Base-by-base conservation (phyloP, 2,888 invertebrate species). In the Brachyptera putata region DNA sequence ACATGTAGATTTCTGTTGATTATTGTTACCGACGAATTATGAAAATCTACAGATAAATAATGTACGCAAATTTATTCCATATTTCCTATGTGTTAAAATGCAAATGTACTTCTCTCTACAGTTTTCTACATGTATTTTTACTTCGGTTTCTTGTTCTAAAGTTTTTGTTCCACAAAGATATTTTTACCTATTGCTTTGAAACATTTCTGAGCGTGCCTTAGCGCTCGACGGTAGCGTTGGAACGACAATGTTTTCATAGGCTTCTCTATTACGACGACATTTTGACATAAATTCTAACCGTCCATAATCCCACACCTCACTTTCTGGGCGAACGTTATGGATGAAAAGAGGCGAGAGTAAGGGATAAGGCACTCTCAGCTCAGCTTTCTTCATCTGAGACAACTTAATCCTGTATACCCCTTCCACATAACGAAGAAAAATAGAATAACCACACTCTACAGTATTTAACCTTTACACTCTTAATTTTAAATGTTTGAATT, bases 181-280 rank as follows among this genome's bases (percentile, higher is more conserved):
- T 46, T 46, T 46, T 46, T 46, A 46, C 46, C 24, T 21, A 24
- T 24, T 5, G 21, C 46, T 46, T 24, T 21, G 41, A 21, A 18
- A 21, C 21, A 5, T 30, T 30, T 30, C 5, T 30, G n/a, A n/a
- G n/a, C n/a, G n/a, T n/a, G n/a, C 24, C 24, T 46, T 46, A 11
- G 5, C 30, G 11, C 46, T 22, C 46, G 13, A 4, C 46, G 46
- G 46, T 21, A 21, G 21, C 41, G 41, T 21, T 18, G 41, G 21
- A 21, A 46, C 24, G 46, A 46, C 46, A 46, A 46, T 46, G 46
- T 46, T 46, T 46, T 46, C 24, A 46, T 24, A 4, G 5, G 46
- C 46, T 3, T 21, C 22, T 46, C 46, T 24, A 46, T 46, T 21
- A 46, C 46, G 43, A 9, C 37, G 37, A 43, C 14, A 18, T 18